These are phyloP conservation scores for Hapalemur alaotrensis DNA, from an alignment of 2,797 vertebrate genomes.

Conservation along the genomic window DNA sequence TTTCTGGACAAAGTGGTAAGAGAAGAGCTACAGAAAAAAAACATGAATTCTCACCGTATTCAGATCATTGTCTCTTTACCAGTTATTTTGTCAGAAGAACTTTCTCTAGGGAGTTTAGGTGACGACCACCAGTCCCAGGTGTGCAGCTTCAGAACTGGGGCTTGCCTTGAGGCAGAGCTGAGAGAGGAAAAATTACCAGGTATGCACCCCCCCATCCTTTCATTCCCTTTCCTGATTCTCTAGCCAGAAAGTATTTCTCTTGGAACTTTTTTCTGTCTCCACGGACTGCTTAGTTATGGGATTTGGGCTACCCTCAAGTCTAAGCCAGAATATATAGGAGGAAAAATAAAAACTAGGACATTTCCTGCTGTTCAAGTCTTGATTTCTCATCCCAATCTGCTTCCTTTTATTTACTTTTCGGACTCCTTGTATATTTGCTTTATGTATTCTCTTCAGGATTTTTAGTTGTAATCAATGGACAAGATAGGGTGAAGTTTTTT, in stretches of 20 bases:
- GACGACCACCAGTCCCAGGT: not conserved
- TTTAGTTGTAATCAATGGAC: conserved; percentile 17
- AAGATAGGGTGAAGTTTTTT: not conserved
- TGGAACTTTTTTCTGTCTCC: not conserved
- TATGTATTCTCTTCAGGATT: not conserved
- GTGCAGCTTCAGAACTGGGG: not conserved
- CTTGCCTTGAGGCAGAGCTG: not conserved
- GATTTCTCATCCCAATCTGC: not conserved
- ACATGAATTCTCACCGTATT: not conserved
- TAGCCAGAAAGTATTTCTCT: not conserved
- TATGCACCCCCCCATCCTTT: rapidly evolving
- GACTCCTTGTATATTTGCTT: not conserved
- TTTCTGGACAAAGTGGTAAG: not conserved
- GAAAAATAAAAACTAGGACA: not conserved
- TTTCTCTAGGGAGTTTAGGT: not conserved
- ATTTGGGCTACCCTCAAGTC: not conserved
- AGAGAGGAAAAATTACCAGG: not conserved
- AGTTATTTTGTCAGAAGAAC: not conserved
- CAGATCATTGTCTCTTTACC: not conserved
- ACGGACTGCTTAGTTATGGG: not conserved
- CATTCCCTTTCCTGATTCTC: conserved; percentile 8
- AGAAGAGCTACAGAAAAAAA: not conserved
- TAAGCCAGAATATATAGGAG: not conserved
- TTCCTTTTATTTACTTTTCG: not conserved
- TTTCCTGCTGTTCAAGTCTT: conserved; percentile 5